Evolutionary conservation across 2,113 vertebrate species (phyloP), one percentile per base, ranked within the genome.

Genomic region (Sclerurus mexicanus): DNA sequence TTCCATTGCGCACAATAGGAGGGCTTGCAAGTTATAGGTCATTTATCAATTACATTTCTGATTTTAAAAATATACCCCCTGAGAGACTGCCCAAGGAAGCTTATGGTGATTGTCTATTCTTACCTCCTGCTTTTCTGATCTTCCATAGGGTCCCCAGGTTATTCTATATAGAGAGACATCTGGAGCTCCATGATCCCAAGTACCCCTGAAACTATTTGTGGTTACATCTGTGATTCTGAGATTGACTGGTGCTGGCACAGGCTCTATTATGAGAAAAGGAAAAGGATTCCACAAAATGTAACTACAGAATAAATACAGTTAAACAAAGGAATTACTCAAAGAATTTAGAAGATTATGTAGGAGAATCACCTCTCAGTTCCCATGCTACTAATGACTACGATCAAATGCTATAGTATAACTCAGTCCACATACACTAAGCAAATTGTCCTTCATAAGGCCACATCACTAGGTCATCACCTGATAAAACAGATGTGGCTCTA

Each of bases 141-240:
- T 97, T 20, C 98, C 99, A 76, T 96, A 97, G 85, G 98, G 98
- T 44, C 91, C 91, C 99, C 99, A 99, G 33, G 98, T 98, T 50
- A 99, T 91, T 83, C 99, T 99, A 76, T 99, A 99, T 1, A 99
- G 97, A 82, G 98, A 98, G 19, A 99, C 99, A 63, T 99, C 99
- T 1, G 98, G 97, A 77, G 99, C 99, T 37, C 99, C 99, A 33
- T 99, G 99, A 42, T 99, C 98, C 99, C 99, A 99, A 6, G 98
- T 98, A 46, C 96, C 98, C 94, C 98, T 98, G 97, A 99, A 99
- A 37, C 98, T 99, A 56, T 98, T 98, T 1, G 98, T 98, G 39
- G 98, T 98, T 67, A 99, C 97, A 11, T 99, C 99, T 7, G 99
- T 99, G 90, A 99, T 98, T 89, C 53, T 97, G 72, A 99, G 98